These are phyloP conservation scores for Papilio helenus DNA, from an alignment of 1,140 invertebrate species.

Conservation along the genomic window DNA sequence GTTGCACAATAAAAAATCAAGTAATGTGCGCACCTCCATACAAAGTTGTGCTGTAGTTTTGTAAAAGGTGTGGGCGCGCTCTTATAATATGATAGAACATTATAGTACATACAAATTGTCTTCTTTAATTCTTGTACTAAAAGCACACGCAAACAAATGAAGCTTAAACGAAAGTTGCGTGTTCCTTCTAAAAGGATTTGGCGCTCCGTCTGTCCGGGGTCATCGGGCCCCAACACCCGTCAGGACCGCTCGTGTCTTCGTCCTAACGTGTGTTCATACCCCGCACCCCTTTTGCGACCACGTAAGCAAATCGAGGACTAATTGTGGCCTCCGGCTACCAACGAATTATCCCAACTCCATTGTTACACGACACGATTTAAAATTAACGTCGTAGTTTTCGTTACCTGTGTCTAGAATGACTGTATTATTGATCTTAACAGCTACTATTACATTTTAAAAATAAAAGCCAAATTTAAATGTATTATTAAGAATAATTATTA, in stretches of 20 bases:
- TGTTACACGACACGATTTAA: slow-evolving; percentile 30
- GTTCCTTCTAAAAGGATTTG: slow-evolving; percentile 24
- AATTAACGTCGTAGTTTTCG: not conserved
- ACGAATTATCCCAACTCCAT: slow-evolving; percentile 45
- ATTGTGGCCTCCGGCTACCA: slow-evolving; percentile 46
- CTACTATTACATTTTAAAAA: not conserved
- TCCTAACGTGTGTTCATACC: slow-evolving; percentile 30
- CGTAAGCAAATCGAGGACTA: slow-evolving; percentile 53
- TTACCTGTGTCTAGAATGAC: not conserved
- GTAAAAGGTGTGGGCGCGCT: no score
- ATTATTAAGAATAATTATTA: not conserved
- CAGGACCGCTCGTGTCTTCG: slow-evolving; percentile 16
- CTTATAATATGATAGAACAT: no score
- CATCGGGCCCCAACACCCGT: slow-evolving; percentile 12
- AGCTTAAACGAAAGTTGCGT: slow-evolving; percentile 17
- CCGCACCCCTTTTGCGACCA: slow-evolving; percentile 4
- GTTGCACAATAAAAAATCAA: no score
- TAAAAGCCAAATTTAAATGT: not conserved
- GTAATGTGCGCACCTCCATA: no score
- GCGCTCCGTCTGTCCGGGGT: slow-evolving; percentile 7
- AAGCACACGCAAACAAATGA: not conserved
- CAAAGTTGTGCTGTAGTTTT: no score
- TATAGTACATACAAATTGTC: no score
- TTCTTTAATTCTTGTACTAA: not conserved
- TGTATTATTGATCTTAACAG: not conserved